Evolutionary conservation across 2,888 invertebrate species (phyloP).

Genomic region (Physocephala rufipes): DNA sequence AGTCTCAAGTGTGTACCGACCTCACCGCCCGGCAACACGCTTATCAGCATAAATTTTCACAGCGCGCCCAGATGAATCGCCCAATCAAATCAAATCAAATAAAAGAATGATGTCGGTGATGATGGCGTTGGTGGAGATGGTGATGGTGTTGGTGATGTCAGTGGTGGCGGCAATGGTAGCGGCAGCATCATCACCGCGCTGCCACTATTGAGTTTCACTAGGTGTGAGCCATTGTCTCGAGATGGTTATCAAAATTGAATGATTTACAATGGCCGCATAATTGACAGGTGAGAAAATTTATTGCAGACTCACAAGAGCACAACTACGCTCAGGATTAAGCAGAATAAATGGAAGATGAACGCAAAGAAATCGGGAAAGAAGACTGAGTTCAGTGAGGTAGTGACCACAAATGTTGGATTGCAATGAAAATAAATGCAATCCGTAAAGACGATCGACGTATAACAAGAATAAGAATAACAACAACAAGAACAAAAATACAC

Average conservation of each 20-base stretch:
- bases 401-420: too few relatives aligned
- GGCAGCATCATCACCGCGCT: background rate
- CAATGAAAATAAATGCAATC: too few relatives aligned
- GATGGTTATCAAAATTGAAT: slow-evolving; percentile 48
- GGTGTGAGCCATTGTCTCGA: slow-evolving; percentile 47
- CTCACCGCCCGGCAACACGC: background rate
- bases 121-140: background rate
- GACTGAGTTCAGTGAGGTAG: background rate
- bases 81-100: slow-evolving; percentile 6
- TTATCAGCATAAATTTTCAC: slow-evolving; percentile 21
- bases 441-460: too few relatives aligned
- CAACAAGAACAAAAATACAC: background rate
- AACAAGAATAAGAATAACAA: too few relatives aligned
- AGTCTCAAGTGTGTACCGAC: background rate
- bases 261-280: slow-evolving; percentile 51
- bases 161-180: background rate
- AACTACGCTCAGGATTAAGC: slow-evolving; percentile 1
- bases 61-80: background rate
- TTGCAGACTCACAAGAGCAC: slow-evolving; percentile 38
- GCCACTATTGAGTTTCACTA: slow-evolving; percentile 19
- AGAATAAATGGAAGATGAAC: background rate
- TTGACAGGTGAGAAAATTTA: slow-evolving; percentile 52
- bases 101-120: background rate
- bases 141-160: background rate
- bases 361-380: background rate